Conservation (phyloP, 2,113 vertebrate species). For the Diadophis punctatus region DNA sequence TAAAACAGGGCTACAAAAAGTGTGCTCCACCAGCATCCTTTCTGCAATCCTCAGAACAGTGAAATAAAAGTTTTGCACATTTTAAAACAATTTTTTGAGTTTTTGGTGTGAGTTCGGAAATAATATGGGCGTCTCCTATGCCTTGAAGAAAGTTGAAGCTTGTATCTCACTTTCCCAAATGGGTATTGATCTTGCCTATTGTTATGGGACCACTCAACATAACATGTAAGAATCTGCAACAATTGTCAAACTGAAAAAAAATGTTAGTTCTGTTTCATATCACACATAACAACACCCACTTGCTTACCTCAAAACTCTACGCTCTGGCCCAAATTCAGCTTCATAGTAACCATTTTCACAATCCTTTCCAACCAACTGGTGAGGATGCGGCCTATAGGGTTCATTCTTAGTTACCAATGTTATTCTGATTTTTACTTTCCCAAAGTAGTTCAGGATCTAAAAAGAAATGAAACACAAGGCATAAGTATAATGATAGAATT, state of each 20-base stretch:
- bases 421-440: conserved; percentile 89
- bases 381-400: conserved; percentile 92
- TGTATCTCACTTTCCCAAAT: background rate
- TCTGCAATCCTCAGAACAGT: background rate
- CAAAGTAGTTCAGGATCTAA: conserved; percentile 85
- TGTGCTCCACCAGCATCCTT: background rate
- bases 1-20: background rate
- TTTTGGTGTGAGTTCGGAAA: background rate
- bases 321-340: conserved; percentile 91
- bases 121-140: background rate
- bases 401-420: conserved; percentile 93
- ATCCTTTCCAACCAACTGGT: conserved; percentile 96
- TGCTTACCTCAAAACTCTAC: conserved; percentile 91
- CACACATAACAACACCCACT: background rate
- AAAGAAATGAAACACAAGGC: conserved; percentile 7
- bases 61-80: background rate
- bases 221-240: background rate
- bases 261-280: background rate
- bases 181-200: background rate
- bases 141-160: background rate
- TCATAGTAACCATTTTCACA: conserved; percentile 96
- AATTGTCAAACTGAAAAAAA: background rate
- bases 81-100: background rate
- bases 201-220: background rate
- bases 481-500: background rate